These are phyloP conservation scores for Rhopalosiphum padi DNA, from an alignment of 1,140 invertebrate species.

Conservation along the genomic window DNA sequence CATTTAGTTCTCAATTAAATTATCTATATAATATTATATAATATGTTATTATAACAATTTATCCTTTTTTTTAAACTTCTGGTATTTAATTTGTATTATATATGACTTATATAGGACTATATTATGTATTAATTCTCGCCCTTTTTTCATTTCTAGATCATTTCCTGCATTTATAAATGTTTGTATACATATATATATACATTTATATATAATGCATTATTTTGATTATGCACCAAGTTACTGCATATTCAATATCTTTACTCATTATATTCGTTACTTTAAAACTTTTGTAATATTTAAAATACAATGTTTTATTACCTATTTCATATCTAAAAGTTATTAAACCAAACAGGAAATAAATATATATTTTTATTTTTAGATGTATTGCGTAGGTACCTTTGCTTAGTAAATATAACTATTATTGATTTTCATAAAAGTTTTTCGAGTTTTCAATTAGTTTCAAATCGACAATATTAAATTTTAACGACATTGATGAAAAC, in stretches of 20 bases:
- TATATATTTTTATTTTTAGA: background rate
- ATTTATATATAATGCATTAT: background rate
- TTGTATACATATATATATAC: too few species aligned
- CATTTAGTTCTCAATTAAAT: too few species aligned
- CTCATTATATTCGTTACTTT: too few species aligned
- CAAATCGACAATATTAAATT: background rate
- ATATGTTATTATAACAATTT: too few species aligned
- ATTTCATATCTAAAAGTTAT: background rate
- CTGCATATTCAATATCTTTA: background rate
- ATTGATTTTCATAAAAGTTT: background rate
- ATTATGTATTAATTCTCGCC: too few species aligned
- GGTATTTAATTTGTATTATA: too few species aligned
- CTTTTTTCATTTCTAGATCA: too few species aligned
- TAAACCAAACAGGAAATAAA: background rate
- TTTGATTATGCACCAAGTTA: background rate
- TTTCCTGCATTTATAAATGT: too few species aligned
- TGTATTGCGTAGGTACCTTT: background rate
- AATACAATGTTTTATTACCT: background rate
- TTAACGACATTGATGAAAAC: background rate
- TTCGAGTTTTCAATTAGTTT: background rate
- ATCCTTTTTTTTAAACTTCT: too few species aligned
- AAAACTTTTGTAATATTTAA: background rate
- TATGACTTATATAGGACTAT: too few species aligned
- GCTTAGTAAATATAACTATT: background rate
- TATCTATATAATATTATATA: too few species aligned